phyloP scores from a whole-genome alignment of 2,113 vertebrate species.

The Mustela lutreola region DNA sequence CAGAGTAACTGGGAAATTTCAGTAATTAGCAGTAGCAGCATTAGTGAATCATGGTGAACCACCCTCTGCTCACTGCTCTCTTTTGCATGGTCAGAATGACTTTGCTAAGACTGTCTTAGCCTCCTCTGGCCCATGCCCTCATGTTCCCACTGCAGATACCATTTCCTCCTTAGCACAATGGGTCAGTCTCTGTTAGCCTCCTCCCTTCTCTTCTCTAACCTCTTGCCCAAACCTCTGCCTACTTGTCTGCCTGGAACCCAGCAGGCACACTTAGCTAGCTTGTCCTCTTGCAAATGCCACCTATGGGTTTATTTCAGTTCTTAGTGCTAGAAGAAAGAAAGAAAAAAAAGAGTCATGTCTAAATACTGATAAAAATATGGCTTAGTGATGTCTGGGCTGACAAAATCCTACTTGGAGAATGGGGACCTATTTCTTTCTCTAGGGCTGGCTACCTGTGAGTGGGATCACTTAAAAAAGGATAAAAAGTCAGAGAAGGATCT shows the following conservation, averaged over 20 bases:
- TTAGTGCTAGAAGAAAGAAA: conserved; percentile 1
- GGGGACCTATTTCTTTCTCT: neutral
- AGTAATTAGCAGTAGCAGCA: conserved; percentile 36
- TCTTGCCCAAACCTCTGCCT: neutral
- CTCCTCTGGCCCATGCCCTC: neutral
- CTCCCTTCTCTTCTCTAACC: neutral
- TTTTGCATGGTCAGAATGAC: neutral
- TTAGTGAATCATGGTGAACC: neutral
- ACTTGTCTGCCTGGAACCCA: neutral
- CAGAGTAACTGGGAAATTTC: conserved; percentile 31
- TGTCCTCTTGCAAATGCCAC: conserved; percentile 17
- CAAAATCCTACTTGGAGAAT: conserved; percentile 6
- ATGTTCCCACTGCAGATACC: neutral
- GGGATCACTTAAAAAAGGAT: neutral
- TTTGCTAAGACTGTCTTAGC: neutral
- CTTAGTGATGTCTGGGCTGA: conserved; percentile 2
- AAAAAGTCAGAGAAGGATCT: neutral
- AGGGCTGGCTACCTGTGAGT: neutral
- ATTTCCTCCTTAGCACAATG: neutral
- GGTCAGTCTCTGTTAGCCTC: neutral
- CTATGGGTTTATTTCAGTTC: conserved; percentile 32
- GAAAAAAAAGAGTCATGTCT: conserved; percentile 22
- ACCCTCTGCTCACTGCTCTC: neutral
- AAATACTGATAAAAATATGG: conserved; percentile 49
- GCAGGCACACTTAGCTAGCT: neutral